Conservation (phyloP, 2,888 invertebrate genomes). For the Ornithoptera alexandrae region DNA sequence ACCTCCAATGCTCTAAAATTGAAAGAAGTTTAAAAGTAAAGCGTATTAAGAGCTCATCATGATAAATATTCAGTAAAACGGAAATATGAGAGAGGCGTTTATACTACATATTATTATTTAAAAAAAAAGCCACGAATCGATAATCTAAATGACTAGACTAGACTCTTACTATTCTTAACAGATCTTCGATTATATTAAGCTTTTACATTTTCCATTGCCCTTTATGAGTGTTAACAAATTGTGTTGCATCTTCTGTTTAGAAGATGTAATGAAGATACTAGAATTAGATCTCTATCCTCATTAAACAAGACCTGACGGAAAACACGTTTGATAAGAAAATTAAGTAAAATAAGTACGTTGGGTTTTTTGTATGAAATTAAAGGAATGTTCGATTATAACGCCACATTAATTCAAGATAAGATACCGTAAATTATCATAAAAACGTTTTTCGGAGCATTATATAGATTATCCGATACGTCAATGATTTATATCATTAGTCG, state of each 20-base stretch:
- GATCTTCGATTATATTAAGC: background rate
- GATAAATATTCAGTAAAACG: too few species aligned
- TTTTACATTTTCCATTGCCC: background rate
- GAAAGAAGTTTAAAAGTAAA: too few species aligned
- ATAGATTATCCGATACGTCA: background rate
- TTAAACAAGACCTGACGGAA: too few species aligned
- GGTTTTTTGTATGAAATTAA: background rate
- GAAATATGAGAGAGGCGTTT: too few species aligned
- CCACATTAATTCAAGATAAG: background rate
- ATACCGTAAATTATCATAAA: constrained; percentile 18
- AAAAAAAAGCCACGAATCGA: background rate
- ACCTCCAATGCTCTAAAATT: too few species aligned
- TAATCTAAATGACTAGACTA: background rate
- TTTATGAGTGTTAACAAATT: too few species aligned
- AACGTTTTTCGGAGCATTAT: background rate
- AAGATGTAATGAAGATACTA: background rate
- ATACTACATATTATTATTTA: too few species aligned
- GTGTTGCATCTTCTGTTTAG: background rate
- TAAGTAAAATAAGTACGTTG: background rate
- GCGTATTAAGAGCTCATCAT: too few species aligned
- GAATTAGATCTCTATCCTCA: too few species aligned
- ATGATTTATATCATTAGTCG: background rate
- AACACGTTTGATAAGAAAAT: background rate
- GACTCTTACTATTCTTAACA: background rate
- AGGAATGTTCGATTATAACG: background rate